Base-by-base conservation (phyloP, 1,140 invertebrate genomes). In the Drosophila sturtevanti region DNA sequence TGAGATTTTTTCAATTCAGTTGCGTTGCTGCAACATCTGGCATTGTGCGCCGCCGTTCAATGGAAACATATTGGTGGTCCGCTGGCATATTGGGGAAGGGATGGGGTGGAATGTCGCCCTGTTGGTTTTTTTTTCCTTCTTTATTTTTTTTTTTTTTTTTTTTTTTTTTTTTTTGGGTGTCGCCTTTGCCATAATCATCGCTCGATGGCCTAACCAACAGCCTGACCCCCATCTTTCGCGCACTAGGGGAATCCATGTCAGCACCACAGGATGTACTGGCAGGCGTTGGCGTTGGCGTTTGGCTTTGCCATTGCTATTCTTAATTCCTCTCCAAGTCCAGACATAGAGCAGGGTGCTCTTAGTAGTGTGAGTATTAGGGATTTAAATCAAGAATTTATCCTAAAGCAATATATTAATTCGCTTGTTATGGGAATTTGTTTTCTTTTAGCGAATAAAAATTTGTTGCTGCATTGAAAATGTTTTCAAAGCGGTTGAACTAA, bases 51-150 rank as follows among this genome's bases (percentile, higher is more conserved):
- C 71, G 68, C 74, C 70, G 81, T 79, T 87, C 82, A 77, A 86
- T 86, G 81, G 68, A 76, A 81, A 81, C 81, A 81, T 79, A 86
- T 87, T 86, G 81, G 69, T 58, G 52, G 65, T 41, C 59, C 51
- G 60, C 58, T 61, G 54, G 55, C 64, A 54, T 34, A 35, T 35
- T 60, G 48, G 72, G 59, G 35, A 56, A 9, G 22, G 21, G 41
- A n/a, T 63, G 37, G 58, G 22, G 31, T 66, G 72, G 41, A 48
- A 48, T 55, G 37, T 73, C 70, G 27, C 27, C 27, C 27, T 31
- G 27, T 31, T 31, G n/a, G n/a, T n/a, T n/a, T n/a, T n/a, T n/a
- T n/a, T n/a, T n/a, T n/a, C n/a, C n/a, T n/a, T n/a, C n/a, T 31
- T 31, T 31, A 0, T 31, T 31, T 6, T 31, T 31, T 7, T 31